Evolutionary conservation across 1,140 invertebrate genomes (phyloP), one percentile per base, ranked within the genome.

Genomic region (Oppia nitens): DNA sequence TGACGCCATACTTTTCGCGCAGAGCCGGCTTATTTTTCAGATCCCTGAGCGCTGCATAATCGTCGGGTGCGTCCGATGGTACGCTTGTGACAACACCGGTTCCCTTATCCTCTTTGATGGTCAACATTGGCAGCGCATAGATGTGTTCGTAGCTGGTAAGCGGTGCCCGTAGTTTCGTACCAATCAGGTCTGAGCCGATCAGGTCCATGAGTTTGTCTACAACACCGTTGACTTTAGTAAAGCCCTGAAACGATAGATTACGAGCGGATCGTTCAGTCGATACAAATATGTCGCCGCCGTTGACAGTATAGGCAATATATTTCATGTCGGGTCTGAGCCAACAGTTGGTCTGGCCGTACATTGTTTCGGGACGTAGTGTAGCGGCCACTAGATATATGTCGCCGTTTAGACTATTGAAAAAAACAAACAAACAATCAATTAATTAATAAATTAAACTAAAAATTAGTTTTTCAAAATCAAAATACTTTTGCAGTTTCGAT

Each of bases 301-400:
- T 58, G 2, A 63, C 65, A 3, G 80, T 79, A 72, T 90, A 85
- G 17, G 84, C 90, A 65, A 94, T 81, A 67, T 98, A 98, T 61
- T 81, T 81, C 64, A 98, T 91, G 66, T 96, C 90, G 2, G 96
- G 96, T 68, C 84, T 83, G 1, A 99, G 69, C 92, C 94, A 99
- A 70, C 94, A 97, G 70, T 98, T 99, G 0, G 96, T 99, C 76
- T 98, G 96, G 2, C 96, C 96, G 71, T 97, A 99, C 95, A 99
- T 98, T 1, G 96, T 99, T 75, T 99, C 96, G 12, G 95, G 94
- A 63, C 94, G 75, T 4, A 99, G 73, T 20, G 96, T 99, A n/a
- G 92, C 96, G 47, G 94, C 93, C 14, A 98, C 91, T 51, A 98
- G 76, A 71, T 75, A 95, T 24, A 96, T 77, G 68, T 67, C 81